Evolutionary conservation across 2,888 invertebrate species (phyloP).

Genomic region (Ectobius pallidus): DNA sequence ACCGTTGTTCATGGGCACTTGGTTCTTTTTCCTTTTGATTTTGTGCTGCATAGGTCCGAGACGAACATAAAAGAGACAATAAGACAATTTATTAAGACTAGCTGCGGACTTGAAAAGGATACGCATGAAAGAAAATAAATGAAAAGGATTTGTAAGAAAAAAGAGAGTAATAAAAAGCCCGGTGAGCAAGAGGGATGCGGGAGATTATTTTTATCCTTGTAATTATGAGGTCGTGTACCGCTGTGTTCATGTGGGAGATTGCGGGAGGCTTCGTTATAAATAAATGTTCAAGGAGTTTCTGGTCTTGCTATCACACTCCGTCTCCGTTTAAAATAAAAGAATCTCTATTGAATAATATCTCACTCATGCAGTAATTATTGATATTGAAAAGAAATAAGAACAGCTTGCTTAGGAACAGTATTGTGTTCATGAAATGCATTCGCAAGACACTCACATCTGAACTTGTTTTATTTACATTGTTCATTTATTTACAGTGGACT

Average conservation of each 20-base stretch:
- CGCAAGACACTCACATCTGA: no score
- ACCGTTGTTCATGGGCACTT: slow-evolving; percentile 27
- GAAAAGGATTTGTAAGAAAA: slow-evolving; percentile 27
- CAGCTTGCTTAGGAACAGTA: no score
- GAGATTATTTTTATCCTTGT: slow-evolving; percentile 36
- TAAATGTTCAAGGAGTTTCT: no score
- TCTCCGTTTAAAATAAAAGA: no score
- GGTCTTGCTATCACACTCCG: no score
- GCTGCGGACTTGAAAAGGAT: slow-evolving; percentile 34
- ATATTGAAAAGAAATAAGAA: no score
- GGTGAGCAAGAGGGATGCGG: neutral
- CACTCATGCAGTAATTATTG: no score
- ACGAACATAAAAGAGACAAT: slow-evolving; percentile 36
- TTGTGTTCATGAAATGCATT: no score
- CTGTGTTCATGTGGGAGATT: neutral
- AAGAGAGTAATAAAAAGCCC: neutral
- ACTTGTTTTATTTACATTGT: no score
- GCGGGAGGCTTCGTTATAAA: neutral
- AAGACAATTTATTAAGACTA: slow-evolving; percentile 37
- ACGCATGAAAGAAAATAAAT: slow-evolving; percentile 39
- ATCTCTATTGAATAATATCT: no score
- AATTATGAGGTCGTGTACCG: slow-evolving; percentile 35
- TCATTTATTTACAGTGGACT: no score
- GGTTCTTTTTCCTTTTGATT: slow-evolving; percentile 11
- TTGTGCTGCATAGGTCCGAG: neutral